Evolutionary conservation across 2,888 invertebrate genomes (phyloP).

Genomic region (Chrysotoxum bicinctum): DNA sequence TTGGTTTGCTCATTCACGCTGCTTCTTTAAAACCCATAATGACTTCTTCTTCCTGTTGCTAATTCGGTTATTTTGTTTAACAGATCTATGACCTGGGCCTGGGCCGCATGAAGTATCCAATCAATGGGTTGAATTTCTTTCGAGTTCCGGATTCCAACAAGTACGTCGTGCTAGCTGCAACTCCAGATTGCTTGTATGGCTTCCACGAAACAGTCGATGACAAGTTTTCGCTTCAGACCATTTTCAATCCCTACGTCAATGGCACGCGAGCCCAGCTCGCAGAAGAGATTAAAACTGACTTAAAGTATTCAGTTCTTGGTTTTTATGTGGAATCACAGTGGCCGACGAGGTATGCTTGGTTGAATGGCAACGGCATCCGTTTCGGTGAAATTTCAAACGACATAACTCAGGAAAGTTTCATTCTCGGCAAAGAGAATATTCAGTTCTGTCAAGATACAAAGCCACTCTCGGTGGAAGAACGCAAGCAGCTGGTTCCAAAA

Average conservation of each 20-base stretch:
- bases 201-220: conserved; percentile 92
- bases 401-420: conserved; percentile 31
- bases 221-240: conserved; percentile 85
- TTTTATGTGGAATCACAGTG: conserved; percentile 88
- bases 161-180: conserved; percentile 92
- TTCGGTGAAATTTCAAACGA: conserved; percentile 86
- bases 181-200: conserved; percentile 92
- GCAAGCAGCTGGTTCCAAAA: conserved; percentile 83
- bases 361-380: conserved; percentile 91
- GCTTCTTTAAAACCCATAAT: conserved; percentile 38
- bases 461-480: conserved; percentile 77
- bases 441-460: conserved; percentile 71
- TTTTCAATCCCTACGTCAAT: conserved; percentile 76
- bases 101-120: conserved; percentile 87
- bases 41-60: neutral
- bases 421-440: conserved; percentile 59
- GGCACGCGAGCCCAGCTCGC: conserved; percentile 81
- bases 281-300: conserved; percentile 87
- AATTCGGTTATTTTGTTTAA: conserved; percentile 78
- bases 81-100: conserved; percentile 94
- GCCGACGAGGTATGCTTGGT: conserved; percentile 93
- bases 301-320: conserved; percentile 90
- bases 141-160: conserved; percentile 87
- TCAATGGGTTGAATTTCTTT: conserved; percentile 94
- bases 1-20: conserved; percentile 50